phyloP scores from a whole-genome alignment of 2,888 invertebrate genomes.

The Thalpophila matura region DNA sequence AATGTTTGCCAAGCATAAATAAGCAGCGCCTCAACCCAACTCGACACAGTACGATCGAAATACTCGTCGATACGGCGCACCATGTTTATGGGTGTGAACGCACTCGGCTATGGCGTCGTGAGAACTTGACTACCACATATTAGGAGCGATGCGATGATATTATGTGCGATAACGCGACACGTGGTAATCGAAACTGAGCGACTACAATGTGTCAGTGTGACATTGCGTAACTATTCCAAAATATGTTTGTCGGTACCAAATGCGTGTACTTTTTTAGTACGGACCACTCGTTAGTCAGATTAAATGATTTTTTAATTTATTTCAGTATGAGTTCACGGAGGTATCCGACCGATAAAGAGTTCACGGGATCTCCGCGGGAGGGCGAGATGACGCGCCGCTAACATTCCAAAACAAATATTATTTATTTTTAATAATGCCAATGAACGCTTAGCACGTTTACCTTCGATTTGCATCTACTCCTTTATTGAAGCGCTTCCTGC shows the following conservation, averaged over 20 bases:
- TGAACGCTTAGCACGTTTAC: constrained; percentile 85
- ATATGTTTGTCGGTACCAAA: constrained; percentile 62
- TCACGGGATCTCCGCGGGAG: constrained; percentile 87
- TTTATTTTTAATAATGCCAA: constrained; percentile 88
- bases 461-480: constrained; percentile 79
- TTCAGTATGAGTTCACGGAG: constrained; percentile 47
- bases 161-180: constrained; percentile 80
- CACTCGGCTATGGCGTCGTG: constrained; percentile 81
- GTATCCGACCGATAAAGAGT: constrained; percentile 84
- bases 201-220: constrained; percentile 72
- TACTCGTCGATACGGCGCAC: constrained; percentile 74
- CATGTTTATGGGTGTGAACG: constrained; percentile 84
- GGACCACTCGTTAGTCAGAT: constrained; percentile 29
- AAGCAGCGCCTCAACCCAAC: constrained; percentile 76
- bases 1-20: constrained; percentile 87
- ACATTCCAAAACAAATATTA: constrained; percentile 84
- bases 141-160: constrained; percentile 68
- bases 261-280: constrained; percentile 33
- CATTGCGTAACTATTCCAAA: constrained; percentile 71
- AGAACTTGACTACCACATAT: constrained; percentile 80
- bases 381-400: constrained; percentile 80
- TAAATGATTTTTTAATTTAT: constrained; percentile 46
- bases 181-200: constrained; percentile 75
- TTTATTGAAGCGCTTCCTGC: constrained; percentile 72
- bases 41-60: constrained; percentile 70